These are phyloP conservation scores for Phodopus roborovskii DNA, from an alignment of 2,113 vertebrate species.

Conservation along the genomic window DNA sequence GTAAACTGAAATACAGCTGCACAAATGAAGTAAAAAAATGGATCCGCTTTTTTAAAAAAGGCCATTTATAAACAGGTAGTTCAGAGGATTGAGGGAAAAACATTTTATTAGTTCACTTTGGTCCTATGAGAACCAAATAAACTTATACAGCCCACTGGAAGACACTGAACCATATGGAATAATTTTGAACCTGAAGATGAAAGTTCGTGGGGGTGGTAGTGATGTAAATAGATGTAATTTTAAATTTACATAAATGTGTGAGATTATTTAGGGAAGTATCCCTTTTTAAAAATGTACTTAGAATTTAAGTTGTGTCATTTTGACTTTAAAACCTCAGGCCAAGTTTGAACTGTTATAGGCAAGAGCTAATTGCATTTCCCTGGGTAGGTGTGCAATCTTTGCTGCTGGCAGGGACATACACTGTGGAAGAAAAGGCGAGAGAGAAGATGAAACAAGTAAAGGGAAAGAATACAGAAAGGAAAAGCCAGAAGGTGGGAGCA, in stretches of 20 bases:
- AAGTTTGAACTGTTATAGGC: background rate
- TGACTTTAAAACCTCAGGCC: conserved; percentile 7
- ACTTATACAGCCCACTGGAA: background rate
- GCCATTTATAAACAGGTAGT: conserved; percentile 65
- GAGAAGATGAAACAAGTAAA: background rate
- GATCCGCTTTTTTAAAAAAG: too few relatives aligned
- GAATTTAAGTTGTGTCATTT: conserved; percentile 19
- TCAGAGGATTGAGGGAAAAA: conserved; percentile 48
- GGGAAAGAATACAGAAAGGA: background rate
- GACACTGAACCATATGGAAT: background rate
- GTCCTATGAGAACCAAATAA: conserved; percentile 23
- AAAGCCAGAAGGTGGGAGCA: background rate
- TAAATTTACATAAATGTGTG: conserved; percentile 60
- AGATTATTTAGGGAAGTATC: conserved; percentile 33
- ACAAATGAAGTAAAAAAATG: background rate
- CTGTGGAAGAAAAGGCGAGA: background rate
- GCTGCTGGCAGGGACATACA: background rate
- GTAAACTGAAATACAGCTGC: background rate
- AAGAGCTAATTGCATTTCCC: background rate
- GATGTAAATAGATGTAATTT: conserved; percentile 28
- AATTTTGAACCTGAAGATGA: conserved; percentile 54
- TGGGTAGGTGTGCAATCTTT: background rate
- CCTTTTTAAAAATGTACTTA: background rate
- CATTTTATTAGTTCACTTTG: conserved; percentile 59
- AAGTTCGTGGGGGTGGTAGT: background rate